Percentiles rank a stretch among this genome's conserved stretches.
Evolutionary conservation across 2,113 vertebrate genomes (phyloP).

Genomic region (Hippocampus barbouri): DNA sequence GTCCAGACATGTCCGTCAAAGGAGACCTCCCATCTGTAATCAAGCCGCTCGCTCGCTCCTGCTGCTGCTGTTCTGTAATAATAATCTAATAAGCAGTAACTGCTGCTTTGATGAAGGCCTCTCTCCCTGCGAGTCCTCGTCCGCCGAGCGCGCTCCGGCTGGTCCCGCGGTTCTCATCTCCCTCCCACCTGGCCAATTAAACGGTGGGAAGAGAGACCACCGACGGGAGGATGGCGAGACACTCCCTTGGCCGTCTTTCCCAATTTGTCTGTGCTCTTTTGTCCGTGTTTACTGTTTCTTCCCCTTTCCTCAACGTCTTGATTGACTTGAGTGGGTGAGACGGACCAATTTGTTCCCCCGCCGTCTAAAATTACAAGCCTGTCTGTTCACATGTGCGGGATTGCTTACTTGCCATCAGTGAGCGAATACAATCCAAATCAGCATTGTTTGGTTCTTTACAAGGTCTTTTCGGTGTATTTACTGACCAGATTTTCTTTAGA

Average conservation of each 20-base stretch:
- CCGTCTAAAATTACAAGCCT: constrained; percentile 60
- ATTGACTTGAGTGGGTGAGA: constrained; percentile 63
- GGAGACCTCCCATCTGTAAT: constrained; percentile 76
- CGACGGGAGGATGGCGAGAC: constrained; percentile 36
- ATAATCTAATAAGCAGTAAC: constrained; percentile 76
- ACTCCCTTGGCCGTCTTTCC: constrained; percentile 2
- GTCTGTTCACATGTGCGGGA: constrained; percentile 55
- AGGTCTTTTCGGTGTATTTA: background rate
- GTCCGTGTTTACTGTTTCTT: constrained; percentile 8
- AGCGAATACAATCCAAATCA: constrained; percentile 40
- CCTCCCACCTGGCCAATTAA: constrained; percentile 58
- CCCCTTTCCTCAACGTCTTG: constrained; percentile 37
- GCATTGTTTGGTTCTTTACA: constrained; percentile 29
- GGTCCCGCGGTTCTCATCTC: constrained; percentile 50
- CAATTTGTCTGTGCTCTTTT: constrained; percentile 7
- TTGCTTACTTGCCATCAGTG: constrained; percentile 34
- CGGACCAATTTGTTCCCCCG: constrained; percentile 56
- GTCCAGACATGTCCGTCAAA: constrained; percentile 73
- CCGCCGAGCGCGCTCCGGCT: constrained; percentile 53
- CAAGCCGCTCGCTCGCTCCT: constrained; percentile 52
- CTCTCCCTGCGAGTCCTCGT: constrained; percentile 69
- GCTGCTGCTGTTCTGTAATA: constrained; percentile 75
- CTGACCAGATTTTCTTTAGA: background rate
- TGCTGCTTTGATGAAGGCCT: constrained; percentile 68
- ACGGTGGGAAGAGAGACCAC: constrained; percentile 54